These are phyloP conservation scores for Scelioninae gen. 2 DNA, from an alignment of 2,888 invertebrate species.

Conservation along the genomic window DNA sequence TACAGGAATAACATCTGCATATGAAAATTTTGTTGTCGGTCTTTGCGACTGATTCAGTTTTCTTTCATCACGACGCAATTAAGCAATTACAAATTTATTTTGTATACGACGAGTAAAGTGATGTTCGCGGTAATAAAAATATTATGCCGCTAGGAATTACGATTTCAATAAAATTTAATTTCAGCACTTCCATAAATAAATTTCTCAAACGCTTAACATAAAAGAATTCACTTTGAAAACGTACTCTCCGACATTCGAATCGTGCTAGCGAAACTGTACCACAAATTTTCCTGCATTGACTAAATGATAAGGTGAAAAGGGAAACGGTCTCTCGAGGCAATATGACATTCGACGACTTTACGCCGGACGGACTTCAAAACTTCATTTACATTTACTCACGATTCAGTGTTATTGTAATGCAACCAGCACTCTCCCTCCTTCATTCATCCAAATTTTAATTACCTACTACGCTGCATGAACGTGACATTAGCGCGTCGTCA, in stretches of 20 bases:
- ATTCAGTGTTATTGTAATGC: slow-evolving; percentile 32
- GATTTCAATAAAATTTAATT: background rate
- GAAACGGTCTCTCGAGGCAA: slow-evolving; percentile 29
- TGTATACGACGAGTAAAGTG: no score
- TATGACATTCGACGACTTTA: slow-evolving; percentile 43
- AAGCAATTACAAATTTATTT: no score
- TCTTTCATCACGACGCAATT: no score
- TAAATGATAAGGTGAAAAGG: slow-evolving; percentile 21
- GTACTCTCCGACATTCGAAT: background rate
- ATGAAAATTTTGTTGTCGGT: no score
- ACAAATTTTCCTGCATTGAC: slow-evolving; percentile 13
- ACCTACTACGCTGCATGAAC: slow-evolving; percentile 34
- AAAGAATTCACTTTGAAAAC: background rate
- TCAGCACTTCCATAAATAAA: background rate
- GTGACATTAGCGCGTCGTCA: slow-evolving; percentile 36
- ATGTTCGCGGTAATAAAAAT: no score
- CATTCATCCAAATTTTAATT: slow-evolving; percentile 50
- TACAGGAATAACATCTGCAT: no score
- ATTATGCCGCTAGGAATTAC: no score
- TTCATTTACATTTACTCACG: slow-evolving; percentile 41
- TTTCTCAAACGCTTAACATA: background rate
- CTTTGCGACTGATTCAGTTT: no score
- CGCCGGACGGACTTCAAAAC: slow-evolving; percentile 36
- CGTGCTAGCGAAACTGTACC: background rate
- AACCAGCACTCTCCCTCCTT: slow-evolving; percentile 12